Percentiles rank a stretch among this genome's conserved stretches.
Conservation (phyloP, 2,113 vertebrate genomes). For the Bambusicola thoracicus region DNA sequence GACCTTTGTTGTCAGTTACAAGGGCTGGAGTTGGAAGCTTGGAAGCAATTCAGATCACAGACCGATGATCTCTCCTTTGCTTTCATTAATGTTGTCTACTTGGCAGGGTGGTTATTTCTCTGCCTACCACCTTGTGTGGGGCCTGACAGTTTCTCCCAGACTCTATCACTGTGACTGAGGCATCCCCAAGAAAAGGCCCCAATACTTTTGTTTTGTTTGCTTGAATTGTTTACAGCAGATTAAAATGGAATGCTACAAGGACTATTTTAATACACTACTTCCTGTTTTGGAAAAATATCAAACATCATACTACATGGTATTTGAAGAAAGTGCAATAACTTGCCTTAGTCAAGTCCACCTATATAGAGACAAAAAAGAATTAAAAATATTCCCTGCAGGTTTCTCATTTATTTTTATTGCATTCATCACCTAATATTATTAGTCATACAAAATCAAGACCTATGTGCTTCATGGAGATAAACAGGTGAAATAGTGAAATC, state of each 20-base stretch:
- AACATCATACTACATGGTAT: not conserved
- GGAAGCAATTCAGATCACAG: not conserved
- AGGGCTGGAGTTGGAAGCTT: not conserved
- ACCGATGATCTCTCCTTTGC: not conserved
- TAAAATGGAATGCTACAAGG: not conserved
- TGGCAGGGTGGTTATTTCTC: not conserved
- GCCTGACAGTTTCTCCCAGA: not conserved
- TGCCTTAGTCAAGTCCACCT: not conserved
- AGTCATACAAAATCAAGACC: not conserved
- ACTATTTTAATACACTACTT: not conserved
- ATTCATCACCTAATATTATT: not conserved
- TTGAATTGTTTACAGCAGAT: not conserved
- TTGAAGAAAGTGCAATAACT: not conserved
- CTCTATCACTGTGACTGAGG: not conserved
- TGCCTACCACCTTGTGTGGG: not conserved
- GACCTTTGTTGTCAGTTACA: not conserved
- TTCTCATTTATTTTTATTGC: not conserved
- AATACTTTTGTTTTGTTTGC: not conserved
- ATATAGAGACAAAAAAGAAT: not conserved
- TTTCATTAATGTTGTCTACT: rapidly evolving
- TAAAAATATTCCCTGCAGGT: not conserved
- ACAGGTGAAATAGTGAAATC: not conserved
- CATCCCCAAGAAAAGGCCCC: not conserved
- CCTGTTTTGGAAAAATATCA: not conserved
- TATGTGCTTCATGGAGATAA: not conserved